Evolutionary conservation across 2,797 vertebrate genomes (phyloP).

Genomic region (Protosalanx chinensis): DNA sequence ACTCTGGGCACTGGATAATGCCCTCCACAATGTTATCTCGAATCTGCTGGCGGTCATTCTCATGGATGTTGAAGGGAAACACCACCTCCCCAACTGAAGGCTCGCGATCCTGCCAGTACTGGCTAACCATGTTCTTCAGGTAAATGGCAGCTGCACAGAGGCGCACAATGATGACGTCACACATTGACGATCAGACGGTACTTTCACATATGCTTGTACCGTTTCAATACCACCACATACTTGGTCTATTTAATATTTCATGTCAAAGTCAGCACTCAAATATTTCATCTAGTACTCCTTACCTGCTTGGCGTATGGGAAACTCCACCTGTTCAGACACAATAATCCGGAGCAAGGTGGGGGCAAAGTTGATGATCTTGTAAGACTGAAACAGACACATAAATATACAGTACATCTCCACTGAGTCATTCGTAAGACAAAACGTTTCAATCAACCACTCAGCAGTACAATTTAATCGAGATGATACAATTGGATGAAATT

Average conservation of each 20-base stretch:
- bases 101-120: constrained; percentile 96
- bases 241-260: neutral
- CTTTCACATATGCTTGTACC: no score
- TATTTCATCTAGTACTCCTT: constrained; percentile 42
- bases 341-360: constrained; percentile 97
- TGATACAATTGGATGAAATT: no score
- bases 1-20: constrained; percentile 92
- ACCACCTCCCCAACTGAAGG: constrained; percentile 84
- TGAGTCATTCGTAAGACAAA: neutral
- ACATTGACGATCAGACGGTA: neutral
- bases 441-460: neutral
- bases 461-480: no score
- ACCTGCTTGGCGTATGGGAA: constrained; percentile 97
- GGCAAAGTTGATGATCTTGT: constrained; percentile 99
- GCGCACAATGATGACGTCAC: constrained; percentile 17
- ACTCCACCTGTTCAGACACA: constrained; percentile 94
- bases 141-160: constrained; percentile 88
- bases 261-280: neutral
- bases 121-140: constrained; percentile 98
- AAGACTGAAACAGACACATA: constrained; percentile 77
- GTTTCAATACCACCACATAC: neutral
- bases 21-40: constrained; percentile 94
- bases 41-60: constrained; percentile 95
- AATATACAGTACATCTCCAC: neutral
- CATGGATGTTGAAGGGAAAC: constrained; percentile 97